Evolutionary conservation across 2,113 vertebrate genomes (phyloP), one percentile per base, ranked within the genome.

Genomic region (Phaethornis superciliosus): DNA sequence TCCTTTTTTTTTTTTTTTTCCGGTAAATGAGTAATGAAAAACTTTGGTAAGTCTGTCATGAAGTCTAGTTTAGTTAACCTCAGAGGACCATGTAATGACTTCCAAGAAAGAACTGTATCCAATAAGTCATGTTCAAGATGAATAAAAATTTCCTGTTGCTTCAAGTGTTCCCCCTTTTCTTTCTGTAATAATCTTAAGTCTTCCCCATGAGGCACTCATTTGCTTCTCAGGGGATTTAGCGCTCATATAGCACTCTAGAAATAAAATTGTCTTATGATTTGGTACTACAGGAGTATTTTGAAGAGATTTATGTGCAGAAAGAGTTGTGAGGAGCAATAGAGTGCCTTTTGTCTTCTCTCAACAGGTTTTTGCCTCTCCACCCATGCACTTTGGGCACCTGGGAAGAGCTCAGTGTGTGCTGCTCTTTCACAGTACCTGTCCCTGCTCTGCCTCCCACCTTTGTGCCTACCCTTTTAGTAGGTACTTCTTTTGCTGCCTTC

Each of bases 251-350:
- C 46, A 64, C 27, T 60, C 23, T 23, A 85, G 81, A 89, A 95
- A 68, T 24, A 17, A 35, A 68, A 44, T 64, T 91, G 37, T 72
- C 49, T 74, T 35, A 52, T 63, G 28, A 63, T 71, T 81, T 70
- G 26, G 23, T 90, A 54, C 88, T 85, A 32, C 35, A 60, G n/a
- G 35, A 88, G 30, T n/a, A 63, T 75, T 94, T 88, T 89, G 46
- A 78, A 83, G 60, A 40, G 44, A 56, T 90, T 60, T 81, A n/a
- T 59, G 35, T 30, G 9, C 26, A 5, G 20, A n/a, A 14, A 52
- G 33, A 20, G 30, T 35, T 81, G 40, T 56, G 40, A 83, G 76
- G 44, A 81, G 2, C 6, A 52, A 2, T 23, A 63, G 6, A 30
- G 33, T 62, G 13, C 33, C 52, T 65, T 8, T 59, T 81, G 55